A percentile compares a stretch with the other conserved stretches of the same genome.
These are phyloP conservation scores for Amyelois transitella DNA, from an alignment of 1,140 invertebrate genomes.

Conservation along the genomic window DNA sequence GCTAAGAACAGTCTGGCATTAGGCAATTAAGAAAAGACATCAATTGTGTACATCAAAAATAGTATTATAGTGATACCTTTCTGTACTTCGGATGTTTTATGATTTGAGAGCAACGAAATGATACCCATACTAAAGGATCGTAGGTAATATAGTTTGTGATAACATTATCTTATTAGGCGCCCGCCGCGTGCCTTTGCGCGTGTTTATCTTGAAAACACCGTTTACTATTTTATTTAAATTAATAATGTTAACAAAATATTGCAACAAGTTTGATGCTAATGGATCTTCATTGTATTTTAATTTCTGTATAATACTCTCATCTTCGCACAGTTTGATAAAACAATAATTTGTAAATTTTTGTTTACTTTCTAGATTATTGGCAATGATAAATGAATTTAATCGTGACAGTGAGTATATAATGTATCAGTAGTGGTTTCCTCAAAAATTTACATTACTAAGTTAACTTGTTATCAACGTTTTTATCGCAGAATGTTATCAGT, in stretches of 20 bases:
- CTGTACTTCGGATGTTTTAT: background rate
- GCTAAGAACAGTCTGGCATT: too few species aligned
- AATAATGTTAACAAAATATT: too few species aligned
- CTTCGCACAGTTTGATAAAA: too few species aligned
- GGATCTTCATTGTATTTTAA: background rate
- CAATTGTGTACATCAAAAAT: too few species aligned
- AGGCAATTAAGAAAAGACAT: too few species aligned
- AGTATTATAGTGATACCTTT: background rate
- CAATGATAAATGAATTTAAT: too few species aligned
- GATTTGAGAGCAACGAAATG: background rate
- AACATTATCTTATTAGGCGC: slow-evolving; percentile 3
- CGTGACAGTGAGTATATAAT: too few species aligned
- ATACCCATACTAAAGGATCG: slow-evolving; percentile 6
- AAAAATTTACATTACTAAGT: background rate
- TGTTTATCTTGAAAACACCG: background rate
- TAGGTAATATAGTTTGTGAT: slow-evolving; percentile 7
- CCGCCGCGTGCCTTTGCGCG: background rate
- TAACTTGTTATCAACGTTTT: background rate
- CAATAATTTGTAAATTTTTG: too few species aligned
- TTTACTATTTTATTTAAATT: too few species aligned
- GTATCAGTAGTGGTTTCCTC: background rate
- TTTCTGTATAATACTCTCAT: background rate
- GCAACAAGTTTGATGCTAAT: too few species aligned
- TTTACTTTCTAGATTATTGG: too few species aligned
- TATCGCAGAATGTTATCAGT: slow-evolving; percentile 10